Percentiles rank a stretch among this genome's conserved stretches.
These are phyloP conservation scores for Lithobates pipiens DNA, from an alignment of 2,797 vertebrate species.

Conservation along the genomic window DNA sequence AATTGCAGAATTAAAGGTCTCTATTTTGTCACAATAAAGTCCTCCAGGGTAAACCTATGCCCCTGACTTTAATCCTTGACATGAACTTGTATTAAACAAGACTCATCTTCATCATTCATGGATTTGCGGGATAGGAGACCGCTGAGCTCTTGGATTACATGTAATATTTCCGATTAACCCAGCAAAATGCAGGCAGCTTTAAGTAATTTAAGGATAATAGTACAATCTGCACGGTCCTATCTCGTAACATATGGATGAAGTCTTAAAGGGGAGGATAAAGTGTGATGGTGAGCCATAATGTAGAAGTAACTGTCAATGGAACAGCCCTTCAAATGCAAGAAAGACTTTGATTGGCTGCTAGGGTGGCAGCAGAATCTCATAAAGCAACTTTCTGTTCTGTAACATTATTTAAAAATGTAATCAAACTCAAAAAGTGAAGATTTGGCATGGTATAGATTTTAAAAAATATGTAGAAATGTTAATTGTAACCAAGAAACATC, in stretches of 20 bases:
- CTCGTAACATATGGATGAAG: constrained; percentile 40
- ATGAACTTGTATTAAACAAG: constrained; percentile 13
- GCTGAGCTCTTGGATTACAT: constrained; percentile 53
- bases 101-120: constrained; percentile 24
- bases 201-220: constrained; percentile 56
- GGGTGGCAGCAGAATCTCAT: too few relatives aligned
- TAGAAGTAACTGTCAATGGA: too few relatives aligned
- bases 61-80: neutral
- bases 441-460: too few relatives aligned
- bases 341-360: too few relatives aligned
- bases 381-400: too few relatives aligned
- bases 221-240: constrained; percentile 33
- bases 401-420: too few relatives aligned
- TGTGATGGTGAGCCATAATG: neutral
- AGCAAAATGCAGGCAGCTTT: constrained; percentile 46
- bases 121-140: constrained; percentile 47
- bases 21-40: constrained; percentile 12
- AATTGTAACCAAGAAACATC: too few relatives aligned
- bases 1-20: neutral
- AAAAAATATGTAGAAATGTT: too few relatives aligned
- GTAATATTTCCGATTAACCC: constrained; percentile 48
- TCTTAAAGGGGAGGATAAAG: neutral
- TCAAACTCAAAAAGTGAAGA: too few relatives aligned
- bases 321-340: too few relatives aligned
- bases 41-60: constrained; percentile 3